Evolutionary conservation across 1,140 invertebrate species (phyloP).

Genomic region (Meteorus sp.): DNA sequence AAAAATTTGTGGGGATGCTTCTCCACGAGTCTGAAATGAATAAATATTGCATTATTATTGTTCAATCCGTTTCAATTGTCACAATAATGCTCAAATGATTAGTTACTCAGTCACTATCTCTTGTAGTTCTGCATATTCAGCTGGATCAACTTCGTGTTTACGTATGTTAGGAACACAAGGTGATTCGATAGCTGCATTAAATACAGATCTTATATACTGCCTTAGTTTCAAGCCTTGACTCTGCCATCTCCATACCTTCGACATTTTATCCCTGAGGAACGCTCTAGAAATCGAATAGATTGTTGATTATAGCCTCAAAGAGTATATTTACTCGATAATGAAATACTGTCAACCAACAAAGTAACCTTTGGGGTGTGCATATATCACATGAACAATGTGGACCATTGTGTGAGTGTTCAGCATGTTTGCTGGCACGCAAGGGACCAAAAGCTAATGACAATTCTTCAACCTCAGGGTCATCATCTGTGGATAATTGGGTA

Average conservation of each 20-base stretch:
- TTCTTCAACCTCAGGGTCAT: constrained; percentile 23
- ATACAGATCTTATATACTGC: constrained; percentile 57
- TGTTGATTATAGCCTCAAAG: not conserved
- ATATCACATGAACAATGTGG: constrained; percentile 43
- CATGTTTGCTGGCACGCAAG: constrained; percentile 15
- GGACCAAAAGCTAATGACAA: not conserved
- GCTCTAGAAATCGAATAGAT: constrained; percentile 38
- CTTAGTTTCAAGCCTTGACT: constrained; percentile 62
- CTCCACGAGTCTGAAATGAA: constrained; percentile 62
- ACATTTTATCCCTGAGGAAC: constrained; percentile 54
- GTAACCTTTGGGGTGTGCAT: constrained; percentile 47
- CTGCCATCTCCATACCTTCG: constrained; percentile 60
- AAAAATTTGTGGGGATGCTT: constrained; percentile 67
- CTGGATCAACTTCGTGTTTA: constrained; percentile 34
- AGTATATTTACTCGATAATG: too few relatives aligned
- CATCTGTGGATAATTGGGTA: not conserved
- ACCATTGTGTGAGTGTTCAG: too few relatives aligned
- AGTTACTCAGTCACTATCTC: constrained; percentile 41
- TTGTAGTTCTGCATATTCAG: constrained; percentile 37
- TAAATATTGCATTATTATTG: too few relatives aligned
- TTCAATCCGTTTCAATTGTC: not conserved
- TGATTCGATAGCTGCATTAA: constrained; percentile 55
- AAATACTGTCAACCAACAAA: not conserved
- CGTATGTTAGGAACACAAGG: constrained; percentile 38
- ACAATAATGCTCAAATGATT: constrained; percentile 10